These are phyloP conservation scores for Camponotus floridanus DNA, from an alignment of 1,140 invertebrate genomes.

Conservation along the genomic window DNA sequence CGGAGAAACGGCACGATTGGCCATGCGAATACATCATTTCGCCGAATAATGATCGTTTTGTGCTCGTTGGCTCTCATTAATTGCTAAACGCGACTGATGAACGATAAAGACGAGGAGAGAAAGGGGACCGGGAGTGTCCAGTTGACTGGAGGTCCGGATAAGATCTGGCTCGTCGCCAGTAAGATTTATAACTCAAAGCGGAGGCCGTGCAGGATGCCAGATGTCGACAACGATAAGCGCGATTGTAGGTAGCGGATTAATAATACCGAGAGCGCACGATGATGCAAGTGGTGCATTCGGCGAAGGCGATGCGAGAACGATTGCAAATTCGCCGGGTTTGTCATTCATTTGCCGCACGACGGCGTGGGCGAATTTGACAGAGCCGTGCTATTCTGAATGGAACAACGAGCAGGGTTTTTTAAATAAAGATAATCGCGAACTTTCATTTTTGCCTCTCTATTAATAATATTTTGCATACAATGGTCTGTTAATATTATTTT, in stretches of 20 bases:
- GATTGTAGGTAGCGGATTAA: constrained; percentile 38
- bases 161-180: constrained; percentile 37
- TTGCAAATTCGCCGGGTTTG: constrained; percentile 4
- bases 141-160: constrained; percentile 22
- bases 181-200: constrained; percentile 36
- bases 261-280: background rate
- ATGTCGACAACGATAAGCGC: constrained; percentile 35
- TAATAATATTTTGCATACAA: background rate
- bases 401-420: too few species aligned
- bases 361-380: background rate
- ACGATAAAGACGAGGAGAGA: constrained; percentile 29
- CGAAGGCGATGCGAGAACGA: background rate
- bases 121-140: constrained; percentile 22
- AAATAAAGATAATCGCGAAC: too few species aligned
- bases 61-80: constrained; percentile 37
- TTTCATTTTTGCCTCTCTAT: too few species aligned
- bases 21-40: background rate
- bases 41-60: constrained; percentile 33
- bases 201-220: background rate
- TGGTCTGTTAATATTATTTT: too few species aligned
- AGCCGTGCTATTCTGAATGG: background rate
- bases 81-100: constrained; percentile 47
- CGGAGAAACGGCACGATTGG: constrained; percentile 8
- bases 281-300: constrained; percentile 15
- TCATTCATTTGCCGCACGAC: background rate